Percentiles rank a stretch among this genome's conserved stretches.
phyloP scores from a whole-genome alignment of 1,140 invertebrate species.

The Ectropis grisescens region DNA sequence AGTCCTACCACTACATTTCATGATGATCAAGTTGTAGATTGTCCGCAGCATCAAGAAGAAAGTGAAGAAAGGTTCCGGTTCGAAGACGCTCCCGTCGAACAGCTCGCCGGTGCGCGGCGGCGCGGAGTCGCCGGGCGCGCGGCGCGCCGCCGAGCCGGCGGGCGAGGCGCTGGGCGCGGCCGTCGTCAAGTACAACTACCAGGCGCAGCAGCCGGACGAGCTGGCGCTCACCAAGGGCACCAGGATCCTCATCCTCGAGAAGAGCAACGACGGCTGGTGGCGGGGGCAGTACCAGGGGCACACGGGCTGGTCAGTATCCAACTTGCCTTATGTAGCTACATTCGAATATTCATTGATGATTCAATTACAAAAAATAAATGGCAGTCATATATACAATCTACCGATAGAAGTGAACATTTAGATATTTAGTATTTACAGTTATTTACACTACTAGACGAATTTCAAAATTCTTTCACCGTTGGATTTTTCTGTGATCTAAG shows the following conservation, averaged over 20 bases:
- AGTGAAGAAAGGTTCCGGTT: slow-evolving; percentile 88
- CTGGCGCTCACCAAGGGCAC: slow-evolving; percentile 93
- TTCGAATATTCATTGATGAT: too few species aligned
- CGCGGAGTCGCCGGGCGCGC: slow-evolving; percentile 81
- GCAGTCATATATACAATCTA: too few species aligned
- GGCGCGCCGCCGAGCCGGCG: slow-evolving; percentile 83
- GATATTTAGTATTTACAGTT: too few species aligned
- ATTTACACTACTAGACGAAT: too few species aligned
- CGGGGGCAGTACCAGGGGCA: slow-evolving; percentile 87
- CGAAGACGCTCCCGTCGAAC: slow-evolving; percentile 86
- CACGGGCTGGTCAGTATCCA: slow-evolving; percentile 75
- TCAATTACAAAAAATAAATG: too few species aligned
- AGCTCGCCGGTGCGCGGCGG: slow-evolving; percentile 85
- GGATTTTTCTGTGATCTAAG: too few species aligned
- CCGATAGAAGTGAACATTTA: too few species aligned
- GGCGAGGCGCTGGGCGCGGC: slow-evolving; percentile 89
- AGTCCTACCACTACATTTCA: too few species aligned
- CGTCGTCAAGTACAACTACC: slow-evolving; percentile 98
- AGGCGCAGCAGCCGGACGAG: slow-evolving; percentile 97
- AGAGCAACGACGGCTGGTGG: slow-evolving; percentile 99
- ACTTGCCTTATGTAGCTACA: neutral
- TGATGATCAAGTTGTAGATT: too few species aligned
- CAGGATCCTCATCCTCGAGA: slow-evolving; percentile 95
- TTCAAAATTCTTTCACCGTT: too few species aligned
- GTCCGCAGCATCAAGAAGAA: slow-evolving; percentile 97